These are phyloP conservation scores for Drosophila hydei DNA, from an alignment of 1,140 invertebrate genomes.

Conservation along the genomic window DNA sequence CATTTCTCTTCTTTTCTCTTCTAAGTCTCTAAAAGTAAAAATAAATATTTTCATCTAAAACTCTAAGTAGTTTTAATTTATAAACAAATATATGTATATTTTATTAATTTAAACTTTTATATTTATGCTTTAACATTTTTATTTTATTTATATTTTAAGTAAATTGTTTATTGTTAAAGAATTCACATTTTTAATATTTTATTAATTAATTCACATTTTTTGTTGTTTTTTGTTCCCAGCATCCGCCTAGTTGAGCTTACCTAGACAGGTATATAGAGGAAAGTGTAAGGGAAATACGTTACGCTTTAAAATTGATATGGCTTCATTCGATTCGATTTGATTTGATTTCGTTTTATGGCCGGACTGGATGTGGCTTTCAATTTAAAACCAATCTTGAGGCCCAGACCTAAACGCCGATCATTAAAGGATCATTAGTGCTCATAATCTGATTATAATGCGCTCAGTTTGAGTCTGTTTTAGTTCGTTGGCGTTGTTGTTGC, in stretches of 20 bases:
- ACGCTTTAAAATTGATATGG: constrained; percentile 36
- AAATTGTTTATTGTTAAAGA: too few species aligned
- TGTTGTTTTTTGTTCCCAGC: neutral
- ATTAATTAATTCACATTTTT: neutral
- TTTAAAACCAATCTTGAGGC: constrained; percentile 72
- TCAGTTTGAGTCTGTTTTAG: constrained; percentile 74
- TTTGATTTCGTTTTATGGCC: constrained; percentile 56
- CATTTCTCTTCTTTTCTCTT: too few species aligned
- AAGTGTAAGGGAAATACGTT: constrained; percentile 50
- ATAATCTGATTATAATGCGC: constrained; percentile 83
- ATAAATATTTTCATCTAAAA: too few species aligned
- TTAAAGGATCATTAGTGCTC: constrained; percentile 83
- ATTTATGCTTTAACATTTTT: too few species aligned
- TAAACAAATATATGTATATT: too few species aligned
- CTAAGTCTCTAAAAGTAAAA: too few species aligned
- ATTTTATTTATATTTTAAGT: too few species aligned
- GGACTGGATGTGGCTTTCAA: constrained; percentile 56
- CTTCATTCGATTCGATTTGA: constrained; percentile 56
- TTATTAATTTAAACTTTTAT: too few species aligned
- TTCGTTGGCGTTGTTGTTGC: constrained; percentile 1
- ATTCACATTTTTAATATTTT: too few species aligned
- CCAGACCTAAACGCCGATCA: constrained; percentile 76
- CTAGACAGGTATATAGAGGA: too few species aligned
- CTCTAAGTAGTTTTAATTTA: too few species aligned
- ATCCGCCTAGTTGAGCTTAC: neutral